phyloP scores from a whole-genome alignment of 2,113 vertebrate genomes.

The Mirounga angustirostris region DNA sequence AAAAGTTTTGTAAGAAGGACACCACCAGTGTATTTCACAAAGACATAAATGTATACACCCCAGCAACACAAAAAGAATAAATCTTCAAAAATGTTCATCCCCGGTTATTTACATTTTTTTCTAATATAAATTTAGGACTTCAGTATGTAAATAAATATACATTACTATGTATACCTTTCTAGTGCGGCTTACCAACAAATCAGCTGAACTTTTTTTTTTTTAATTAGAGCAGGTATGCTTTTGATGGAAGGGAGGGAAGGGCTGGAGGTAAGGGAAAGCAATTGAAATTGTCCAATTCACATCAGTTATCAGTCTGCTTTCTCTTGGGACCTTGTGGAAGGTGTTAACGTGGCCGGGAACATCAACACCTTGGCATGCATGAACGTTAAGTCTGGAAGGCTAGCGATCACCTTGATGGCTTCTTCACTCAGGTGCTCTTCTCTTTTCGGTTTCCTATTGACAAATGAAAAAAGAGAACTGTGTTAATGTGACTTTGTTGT shows the following conservation, averaged over 20 bases:
- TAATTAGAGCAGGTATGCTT: constrained; percentile 89
- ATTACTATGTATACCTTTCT: constrained; percentile 93
- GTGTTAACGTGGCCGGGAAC: constrained; percentile 95
- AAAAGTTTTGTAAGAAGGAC: constrained; percentile 91
- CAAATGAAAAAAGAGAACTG: constrained; percentile 64
- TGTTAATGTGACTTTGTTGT: background rate
- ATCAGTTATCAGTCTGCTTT: constrained; percentile 86
- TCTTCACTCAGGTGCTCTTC: constrained; percentile 97
- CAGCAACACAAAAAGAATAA: constrained; percentile 91
- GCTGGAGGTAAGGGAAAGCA: constrained; percentile 75
- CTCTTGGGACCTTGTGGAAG: constrained; percentile 89
- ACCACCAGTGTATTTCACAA: constrained; percentile 95
- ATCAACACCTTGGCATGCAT: constrained; percentile 96
- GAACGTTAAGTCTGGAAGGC: constrained; percentile 95
- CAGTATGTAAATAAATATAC: constrained; percentile 95
- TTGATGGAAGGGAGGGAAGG: constrained; percentile 79
- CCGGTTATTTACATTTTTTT: constrained; percentile 95
- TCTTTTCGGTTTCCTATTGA: constrained; percentile 93
- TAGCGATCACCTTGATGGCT: constrained; percentile 92
- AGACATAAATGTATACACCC: constrained; percentile 91
- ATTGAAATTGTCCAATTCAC: constrained; percentile 85
- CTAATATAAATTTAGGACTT: constrained; percentile 93
- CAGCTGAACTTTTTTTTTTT: constrained; percentile 87
- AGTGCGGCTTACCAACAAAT: constrained; percentile 92
- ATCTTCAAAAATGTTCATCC: constrained; percentile 91